These are phyloP conservation scores for Xiphophorus couchianus DNA, from an alignment of 2,113 vertebrate species.

Conservation along the genomic window DNA sequence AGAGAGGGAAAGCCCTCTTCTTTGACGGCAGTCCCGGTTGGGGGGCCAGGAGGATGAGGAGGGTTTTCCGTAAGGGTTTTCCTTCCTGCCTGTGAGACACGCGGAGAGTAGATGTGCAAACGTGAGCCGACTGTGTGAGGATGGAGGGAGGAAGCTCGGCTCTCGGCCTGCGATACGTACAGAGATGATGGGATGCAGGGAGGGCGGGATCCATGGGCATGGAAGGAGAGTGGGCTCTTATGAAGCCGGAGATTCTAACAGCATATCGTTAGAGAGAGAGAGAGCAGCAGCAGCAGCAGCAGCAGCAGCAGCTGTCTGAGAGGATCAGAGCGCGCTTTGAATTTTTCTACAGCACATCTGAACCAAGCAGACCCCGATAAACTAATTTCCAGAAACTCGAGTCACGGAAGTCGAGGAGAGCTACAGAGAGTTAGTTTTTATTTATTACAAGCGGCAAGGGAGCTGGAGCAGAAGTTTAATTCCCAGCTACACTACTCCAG, in stretches of 20 bases:
- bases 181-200: not conserved
- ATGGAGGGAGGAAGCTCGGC: conserved; percentile 5
- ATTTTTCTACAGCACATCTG: conserved; percentile 37
- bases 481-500: not conserved
- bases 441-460: not conserved
- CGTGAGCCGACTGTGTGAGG: conserved; percentile 5
- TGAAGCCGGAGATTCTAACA: conserved; percentile 9
- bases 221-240: conserved; percentile 6
- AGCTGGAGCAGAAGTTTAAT: not conserved
- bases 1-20: conserved; percentile 69
- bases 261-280: conserved; percentile 30
- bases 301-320: conserved; percentile 15
- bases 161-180: not conserved
- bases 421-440: conserved; percentile 15
- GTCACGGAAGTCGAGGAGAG: conserved; percentile 11
- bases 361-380: conserved; percentile 2
- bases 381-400: conserved; percentile 32
- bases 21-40: conserved; percentile 61
- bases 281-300: conserved; percentile 25
- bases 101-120: conserved; percentile 4
- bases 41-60: not conserved
- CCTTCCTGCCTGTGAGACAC: conserved; percentile 47
- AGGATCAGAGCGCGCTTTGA: conserved; percentile 54
- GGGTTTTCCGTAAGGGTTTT: conserved; percentile 60
- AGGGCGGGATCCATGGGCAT: conserved; percentile 2